phyloP scores from a whole-genome alignment of 2,888 invertebrate genomes.

The Agrilus biguttatus region DNA sequence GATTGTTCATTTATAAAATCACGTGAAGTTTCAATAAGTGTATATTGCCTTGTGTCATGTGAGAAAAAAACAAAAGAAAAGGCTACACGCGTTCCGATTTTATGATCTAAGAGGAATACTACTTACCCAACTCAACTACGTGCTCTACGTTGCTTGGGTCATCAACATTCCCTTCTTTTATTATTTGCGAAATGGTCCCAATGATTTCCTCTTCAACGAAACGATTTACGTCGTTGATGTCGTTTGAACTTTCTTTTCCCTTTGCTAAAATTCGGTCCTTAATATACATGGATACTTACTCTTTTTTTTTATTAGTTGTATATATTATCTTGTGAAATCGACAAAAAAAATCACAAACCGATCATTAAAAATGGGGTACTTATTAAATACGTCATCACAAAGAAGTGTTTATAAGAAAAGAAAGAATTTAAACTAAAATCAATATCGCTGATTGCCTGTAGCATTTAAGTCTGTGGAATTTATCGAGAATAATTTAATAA shows the following conservation, averaged over 20 bases:
- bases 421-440: too few species aligned
- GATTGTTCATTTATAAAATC: too few species aligned
- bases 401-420: too few species aligned
- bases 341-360: background rate
- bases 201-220: constrained; percentile 35
- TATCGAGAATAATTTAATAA: too few species aligned
- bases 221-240: constrained; percentile 25
- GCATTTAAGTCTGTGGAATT: too few species aligned
- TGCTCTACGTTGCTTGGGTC: constrained; percentile 19
- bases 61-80: constrained; percentile 3
- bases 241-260: constrained; percentile 9
- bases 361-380: too few species aligned
- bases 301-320: background rate
- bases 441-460: too few species aligned
- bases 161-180: constrained; percentile 21
- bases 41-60: background rate
- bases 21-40: too few species aligned
- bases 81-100: background rate
- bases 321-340: background rate
- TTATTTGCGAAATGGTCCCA: constrained; percentile 29
- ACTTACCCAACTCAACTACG: constrained; percentile 26
- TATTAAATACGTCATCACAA: too few species aligned
- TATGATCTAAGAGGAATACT: background rate
- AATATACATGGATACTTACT: background rate
- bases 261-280: constrained; percentile 1